phyloP scores from a whole-genome alignment of 30 jellyfish, hydroid and myxozoan genomes.

The Cassiopea andromeda region DNA sequence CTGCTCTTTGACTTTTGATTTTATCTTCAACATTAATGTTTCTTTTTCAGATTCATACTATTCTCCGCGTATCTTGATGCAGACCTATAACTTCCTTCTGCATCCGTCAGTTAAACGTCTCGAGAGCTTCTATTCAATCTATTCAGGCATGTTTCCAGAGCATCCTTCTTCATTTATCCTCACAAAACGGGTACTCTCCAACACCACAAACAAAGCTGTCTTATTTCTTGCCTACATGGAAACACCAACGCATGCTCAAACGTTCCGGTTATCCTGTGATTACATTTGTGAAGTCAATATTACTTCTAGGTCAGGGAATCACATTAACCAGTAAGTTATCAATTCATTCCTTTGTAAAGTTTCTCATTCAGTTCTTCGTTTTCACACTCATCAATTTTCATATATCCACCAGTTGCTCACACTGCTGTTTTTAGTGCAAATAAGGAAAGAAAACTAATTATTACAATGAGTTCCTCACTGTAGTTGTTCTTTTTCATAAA shows the following conservation, averaged over 20 bases:
- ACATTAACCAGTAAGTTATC: not conserved
- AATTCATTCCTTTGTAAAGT: not conserved
- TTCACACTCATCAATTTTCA: too few relatives aligned
- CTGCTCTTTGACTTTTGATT: not conserved
- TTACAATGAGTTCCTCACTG: too few relatives aligned
- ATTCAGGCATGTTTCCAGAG: not conserved
- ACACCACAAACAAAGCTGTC: not conserved
- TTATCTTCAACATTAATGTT: not conserved
- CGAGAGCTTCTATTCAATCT: too few relatives aligned
- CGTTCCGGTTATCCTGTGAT: not conserved
- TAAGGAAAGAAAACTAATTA: too few relatives aligned
- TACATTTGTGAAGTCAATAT: not conserved
- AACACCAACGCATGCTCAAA: not conserved
- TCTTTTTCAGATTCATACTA: not conserved
- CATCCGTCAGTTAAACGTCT: too few relatives aligned
- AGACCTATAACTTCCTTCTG: not conserved
- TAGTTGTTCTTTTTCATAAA: too few relatives aligned
- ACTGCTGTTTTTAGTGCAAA: too few relatives aligned
- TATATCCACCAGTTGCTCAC: too few relatives aligned
- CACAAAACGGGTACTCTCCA: not conserved
- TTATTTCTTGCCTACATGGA: not conserved
- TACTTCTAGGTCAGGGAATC: not conserved
- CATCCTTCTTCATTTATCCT: not conserved
- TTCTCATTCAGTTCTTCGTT: too few relatives aligned
- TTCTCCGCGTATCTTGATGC: not conserved